Evolutionary conservation across 2,797 vertebrate species (phyloP), one percentile per base, ranked within the genome.

Genomic region (Megaceryle alcyon): DNA sequence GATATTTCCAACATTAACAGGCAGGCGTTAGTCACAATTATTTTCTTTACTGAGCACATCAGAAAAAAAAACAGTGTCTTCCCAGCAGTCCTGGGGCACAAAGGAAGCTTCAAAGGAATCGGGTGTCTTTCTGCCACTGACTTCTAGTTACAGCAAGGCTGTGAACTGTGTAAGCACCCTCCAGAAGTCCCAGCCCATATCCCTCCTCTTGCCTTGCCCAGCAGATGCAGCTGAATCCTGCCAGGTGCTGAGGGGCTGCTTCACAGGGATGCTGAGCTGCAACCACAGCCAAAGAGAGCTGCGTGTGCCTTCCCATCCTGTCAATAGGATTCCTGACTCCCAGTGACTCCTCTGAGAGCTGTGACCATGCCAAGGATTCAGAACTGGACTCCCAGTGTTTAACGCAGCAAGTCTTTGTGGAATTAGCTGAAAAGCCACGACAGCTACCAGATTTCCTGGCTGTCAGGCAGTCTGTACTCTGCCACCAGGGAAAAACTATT

Each of bases 401-500:
- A 83, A 76, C 0, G 1, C 76, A 35, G n/a, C 1, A 1, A 29
- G 28, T 20, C 83, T 91, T 72, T 71, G 92, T 82, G 82, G 68
- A 94, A 80, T 90, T 91, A 92, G 75, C 57, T 81, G 64, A 82
- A 85, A 78, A 89, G 90, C 60, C 91, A 88, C 64, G 49, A 59
- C 63, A 81, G 22, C 88, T 81, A 90, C 60, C 82, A 94, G 82
- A 93, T 56, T 72, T 78, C 59, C 66, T 64, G 85, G 83, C 57
- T 89, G 94, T 66, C 78, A 86, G 60, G 53, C 76, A 91, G 92
- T 77, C 86, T 73, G 91, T 61, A 71, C 85, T 86, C 33, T 82
- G 91, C 72, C 94, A 91, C 79, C 63, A 79, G 85, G 78, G 66
- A 82, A 95, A 93, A 91, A 76, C 82, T 39, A 76, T 64, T 88